These are phyloP conservation scores for Trichogramma evanescens DNA, from an alignment of 2,888 invertebrate species.

Conservation along the genomic window DNA sequence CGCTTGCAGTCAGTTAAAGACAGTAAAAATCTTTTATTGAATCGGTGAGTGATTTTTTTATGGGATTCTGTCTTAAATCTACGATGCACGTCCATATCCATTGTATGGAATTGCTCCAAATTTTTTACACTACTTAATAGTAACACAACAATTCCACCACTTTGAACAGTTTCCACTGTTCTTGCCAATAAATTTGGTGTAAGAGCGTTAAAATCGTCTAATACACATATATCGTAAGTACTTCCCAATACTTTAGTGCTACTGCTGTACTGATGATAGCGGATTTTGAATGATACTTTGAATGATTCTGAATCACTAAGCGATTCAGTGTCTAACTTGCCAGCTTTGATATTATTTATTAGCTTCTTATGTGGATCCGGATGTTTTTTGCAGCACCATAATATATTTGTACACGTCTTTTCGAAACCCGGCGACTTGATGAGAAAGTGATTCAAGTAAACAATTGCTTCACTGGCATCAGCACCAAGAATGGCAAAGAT, in stretches of 20 bases:
- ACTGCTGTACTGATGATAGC: conserved; percentile 95
- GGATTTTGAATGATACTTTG: conserved; percentile 89
- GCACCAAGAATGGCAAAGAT: conserved; percentile 94
- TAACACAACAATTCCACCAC: conserved; percentile 87
- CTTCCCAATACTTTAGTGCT: conserved; percentile 96
- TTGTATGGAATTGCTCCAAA: conserved; percentile 86
- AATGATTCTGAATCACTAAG: conserved; percentile 96
- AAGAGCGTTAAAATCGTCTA: conserved; percentile 96
- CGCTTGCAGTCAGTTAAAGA: conserved; percentile 81
- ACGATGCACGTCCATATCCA: conserved; percentile 98
- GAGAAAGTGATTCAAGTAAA: conserved; percentile 94
- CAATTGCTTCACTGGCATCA: conserved; percentile 92
- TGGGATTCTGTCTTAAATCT: conserved; percentile 92
- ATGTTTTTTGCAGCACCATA: conserved; percentile 97
- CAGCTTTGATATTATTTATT: conserved; percentile 78
- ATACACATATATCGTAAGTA: conserved; percentile 90
- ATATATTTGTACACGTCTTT: conserved; percentile 84
- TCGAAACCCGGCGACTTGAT: conserved; percentile 78
- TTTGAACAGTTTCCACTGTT: conserved; percentile 97
- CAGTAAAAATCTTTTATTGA: conserved; percentile 92
- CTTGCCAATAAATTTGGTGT: conserved; percentile 95
- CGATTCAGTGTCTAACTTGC: conserved; percentile 82
- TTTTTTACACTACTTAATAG: conserved; percentile 80
- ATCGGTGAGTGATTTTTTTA: conserved; percentile 82
- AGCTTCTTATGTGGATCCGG: conserved; percentile 54